Percentiles rank a stretch among this genome's conserved stretches.
phyloP scores from a whole-genome alignment of 2,888 invertebrate genomes.

The Molorchus minor region DNA sequence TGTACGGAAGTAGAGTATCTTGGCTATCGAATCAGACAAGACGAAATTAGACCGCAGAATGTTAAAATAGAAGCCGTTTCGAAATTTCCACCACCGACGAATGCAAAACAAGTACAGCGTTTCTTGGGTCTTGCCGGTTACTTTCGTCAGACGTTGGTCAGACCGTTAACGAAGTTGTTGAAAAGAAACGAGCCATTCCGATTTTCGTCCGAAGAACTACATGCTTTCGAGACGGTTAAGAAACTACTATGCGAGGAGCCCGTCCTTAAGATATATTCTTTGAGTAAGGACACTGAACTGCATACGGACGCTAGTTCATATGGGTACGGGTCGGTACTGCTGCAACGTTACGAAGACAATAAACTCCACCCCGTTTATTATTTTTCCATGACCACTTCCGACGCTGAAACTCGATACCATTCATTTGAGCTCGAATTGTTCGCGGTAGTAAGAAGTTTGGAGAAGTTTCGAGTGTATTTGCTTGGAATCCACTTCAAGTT shows the following conservation, averaged over 20 bases:
- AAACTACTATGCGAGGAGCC: background rate
- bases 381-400: constrained; percentile 20
- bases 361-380: background rate
- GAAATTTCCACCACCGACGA: too few relatives aligned
- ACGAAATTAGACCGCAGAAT: too few relatives aligned
- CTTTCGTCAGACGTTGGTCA: too few relatives aligned
- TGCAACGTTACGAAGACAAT: constrained; percentile 44
- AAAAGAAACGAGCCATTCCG: too few relatives aligned
- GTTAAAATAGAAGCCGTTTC: too few relatives aligned
- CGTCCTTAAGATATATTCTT: constrained; percentile 30
- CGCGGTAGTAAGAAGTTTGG: constrained; percentile 46
- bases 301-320: constrained; percentile 35
- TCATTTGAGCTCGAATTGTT: constrained; percentile 48
- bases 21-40: too few relatives aligned
- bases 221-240: background rate
- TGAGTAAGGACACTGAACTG: constrained; percentile 29
- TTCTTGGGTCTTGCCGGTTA: too few relatives aligned
- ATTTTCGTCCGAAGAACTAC: too few relatives aligned
- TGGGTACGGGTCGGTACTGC: constrained; percentile 47
- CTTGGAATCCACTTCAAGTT: constrained; percentile 41
- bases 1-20: background rate
- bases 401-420: constrained; percentile 36
- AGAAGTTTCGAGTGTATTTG: constrained; percentile 44
- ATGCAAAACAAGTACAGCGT: too few relatives aligned
- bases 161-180: too few relatives aligned